Conservation (phyloP, 2,797 vertebrate species). For the Chrysolophus pictus region DNA sequence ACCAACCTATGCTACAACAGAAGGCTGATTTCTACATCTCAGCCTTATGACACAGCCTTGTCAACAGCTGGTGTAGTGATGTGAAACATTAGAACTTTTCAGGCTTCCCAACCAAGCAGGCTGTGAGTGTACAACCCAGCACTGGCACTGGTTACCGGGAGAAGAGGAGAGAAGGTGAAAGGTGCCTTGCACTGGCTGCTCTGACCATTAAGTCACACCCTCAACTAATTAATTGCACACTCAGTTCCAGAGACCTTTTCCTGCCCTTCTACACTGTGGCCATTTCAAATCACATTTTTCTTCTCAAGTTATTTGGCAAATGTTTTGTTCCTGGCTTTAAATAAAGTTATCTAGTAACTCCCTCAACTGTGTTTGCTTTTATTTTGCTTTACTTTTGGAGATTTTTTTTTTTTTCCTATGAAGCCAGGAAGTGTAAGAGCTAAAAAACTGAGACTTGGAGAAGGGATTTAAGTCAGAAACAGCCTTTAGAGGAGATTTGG, state of each 20-base stretch:
- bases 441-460: slow-evolving; percentile 19
- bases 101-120: background rate
- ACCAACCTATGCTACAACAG: background rate
- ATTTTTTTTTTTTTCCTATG: background rate
- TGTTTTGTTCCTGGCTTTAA: slow-evolving; percentile 65
- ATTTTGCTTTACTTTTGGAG: slow-evolving; percentile 61
- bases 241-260: slow-evolving; percentile 22
- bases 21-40: background rate
- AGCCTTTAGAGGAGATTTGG: slow-evolving; percentile 53
- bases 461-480: background rate
- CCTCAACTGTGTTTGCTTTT: slow-evolving; percentile 64
- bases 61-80: background rate
- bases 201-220: background rate
- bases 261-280: background rate
- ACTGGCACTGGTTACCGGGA: background rate
- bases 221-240: background rate
- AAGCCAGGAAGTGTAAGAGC: slow-evolving; percentile 24
- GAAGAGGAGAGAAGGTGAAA: background rate
- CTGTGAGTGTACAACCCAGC: background rate
- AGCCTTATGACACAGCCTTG: background rate
- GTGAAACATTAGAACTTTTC: background rate
- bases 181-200: background rate
- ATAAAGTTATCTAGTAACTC: slow-evolving; percentile 64
- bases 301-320: slow-evolving; percentile 25
- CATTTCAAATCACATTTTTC: slow-evolving; percentile 47